Evolutionary conservation across 2,113 vertebrate genomes (phyloP).

Genomic region (Ahaetulla prasina): DNA sequence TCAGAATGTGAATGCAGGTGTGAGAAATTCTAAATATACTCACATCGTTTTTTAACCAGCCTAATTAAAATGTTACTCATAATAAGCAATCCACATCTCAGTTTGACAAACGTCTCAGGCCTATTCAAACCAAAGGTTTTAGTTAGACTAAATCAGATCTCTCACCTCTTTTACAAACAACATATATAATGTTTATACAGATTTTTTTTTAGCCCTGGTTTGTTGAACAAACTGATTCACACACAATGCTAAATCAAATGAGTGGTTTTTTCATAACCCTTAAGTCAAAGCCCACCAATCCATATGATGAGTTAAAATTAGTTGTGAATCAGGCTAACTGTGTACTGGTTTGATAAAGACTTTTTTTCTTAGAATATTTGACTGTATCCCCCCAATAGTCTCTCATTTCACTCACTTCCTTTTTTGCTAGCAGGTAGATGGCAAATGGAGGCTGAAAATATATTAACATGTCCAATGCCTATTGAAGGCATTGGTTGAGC

Average conservation of each 20-base stretch:
- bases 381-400: background rate
- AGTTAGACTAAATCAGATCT: background rate
- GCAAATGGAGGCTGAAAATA: background rate
- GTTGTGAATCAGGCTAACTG: background rate
- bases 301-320: background rate
- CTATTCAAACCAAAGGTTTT: background rate
- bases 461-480: background rate
- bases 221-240: background rate
- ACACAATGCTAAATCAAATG: background rate
- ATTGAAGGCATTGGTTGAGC: background rate
- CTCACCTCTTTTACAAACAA: background rate
- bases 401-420: background rate
- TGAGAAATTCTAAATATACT: background rate
- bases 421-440: background rate
- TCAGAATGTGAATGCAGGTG: background rate
- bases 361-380: background rate
- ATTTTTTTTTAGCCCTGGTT: background rate
- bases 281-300: background rate
- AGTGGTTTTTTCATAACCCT: background rate
- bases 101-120: background rate
- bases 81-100: background rate
- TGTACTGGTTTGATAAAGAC: background rate
- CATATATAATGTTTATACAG: background rate
- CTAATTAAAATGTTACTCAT: background rate
- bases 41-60: background rate